Conservation (phyloP, 92 coral and sea anemone genomes). For the Porites cylindrica region DNA sequence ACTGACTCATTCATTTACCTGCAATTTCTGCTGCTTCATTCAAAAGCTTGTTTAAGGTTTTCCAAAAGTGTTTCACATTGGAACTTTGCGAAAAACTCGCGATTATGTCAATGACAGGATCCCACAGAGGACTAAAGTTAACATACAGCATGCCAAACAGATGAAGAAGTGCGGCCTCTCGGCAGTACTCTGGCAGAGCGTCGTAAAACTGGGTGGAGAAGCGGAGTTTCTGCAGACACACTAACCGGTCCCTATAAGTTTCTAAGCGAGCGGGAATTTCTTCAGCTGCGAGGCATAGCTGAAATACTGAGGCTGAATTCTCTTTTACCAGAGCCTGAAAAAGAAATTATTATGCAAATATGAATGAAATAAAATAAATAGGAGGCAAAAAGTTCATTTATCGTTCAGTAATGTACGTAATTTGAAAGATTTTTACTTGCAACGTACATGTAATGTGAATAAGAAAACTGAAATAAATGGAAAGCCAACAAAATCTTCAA, state of each 20-base stretch:
- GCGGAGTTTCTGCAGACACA: constrained; percentile 82
- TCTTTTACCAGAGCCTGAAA: constrained; percentile 43
- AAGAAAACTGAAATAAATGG: too few relatives aligned
- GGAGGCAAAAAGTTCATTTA: too few relatives aligned
- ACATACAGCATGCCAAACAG: constrained; percentile 83
- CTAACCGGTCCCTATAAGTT: constrained; percentile 84
- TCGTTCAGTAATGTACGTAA: too few relatives aligned
- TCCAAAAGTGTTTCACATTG: constrained; percentile 84
- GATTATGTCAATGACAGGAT: constrained; percentile 80
- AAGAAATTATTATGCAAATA: not conserved
- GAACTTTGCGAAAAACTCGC: constrained; percentile 70
- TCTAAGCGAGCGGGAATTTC: constrained; percentile 76
- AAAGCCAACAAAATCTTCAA: too few relatives aligned
- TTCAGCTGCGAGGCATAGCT: constrained; percentile 84
- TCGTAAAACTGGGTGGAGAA: constrained; percentile 62
- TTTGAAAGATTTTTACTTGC: too few relatives aligned
- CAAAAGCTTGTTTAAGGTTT: constrained; percentile 73
- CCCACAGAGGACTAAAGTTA: constrained; percentile 95
- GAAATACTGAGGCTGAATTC: constrained; percentile 55
- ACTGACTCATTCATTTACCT: constrained; percentile 50
- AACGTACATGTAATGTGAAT: too few relatives aligned
- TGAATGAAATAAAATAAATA: too few relatives aligned
- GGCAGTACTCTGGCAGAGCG: constrained; percentile 62
- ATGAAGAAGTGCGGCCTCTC: constrained; percentile 72
- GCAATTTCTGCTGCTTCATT: constrained; percentile 66